Conservation (phyloP, 2,113 vertebrate species). For the Tinamus guttatus region DNA sequence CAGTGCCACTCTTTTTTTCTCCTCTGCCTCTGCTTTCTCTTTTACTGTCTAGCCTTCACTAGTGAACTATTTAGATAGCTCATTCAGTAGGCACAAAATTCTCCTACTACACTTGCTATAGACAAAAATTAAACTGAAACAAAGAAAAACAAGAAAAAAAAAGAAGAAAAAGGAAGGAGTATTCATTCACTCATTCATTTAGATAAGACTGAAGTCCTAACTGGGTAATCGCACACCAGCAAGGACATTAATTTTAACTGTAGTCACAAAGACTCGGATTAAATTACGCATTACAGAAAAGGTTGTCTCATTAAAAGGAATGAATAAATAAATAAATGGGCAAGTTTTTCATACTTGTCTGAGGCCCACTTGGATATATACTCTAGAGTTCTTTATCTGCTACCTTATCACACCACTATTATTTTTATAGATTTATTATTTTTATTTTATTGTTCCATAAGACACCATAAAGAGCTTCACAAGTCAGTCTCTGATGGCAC, state of each 20-base stretch:
- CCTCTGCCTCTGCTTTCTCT: not conserved
- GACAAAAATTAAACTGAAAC: not conserved
- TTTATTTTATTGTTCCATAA: slow-evolving; percentile 14
- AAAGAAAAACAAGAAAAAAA: not conserved
- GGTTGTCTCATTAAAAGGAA: not conserved
- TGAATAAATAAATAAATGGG: too few species aligned
- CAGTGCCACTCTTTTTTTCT: not conserved
- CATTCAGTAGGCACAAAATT: not conserved
- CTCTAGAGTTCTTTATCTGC: not conserved
- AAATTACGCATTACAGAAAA: not conserved
- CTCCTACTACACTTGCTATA: not conserved
- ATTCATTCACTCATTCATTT: not conserved
- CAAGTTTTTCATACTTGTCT: not conserved
- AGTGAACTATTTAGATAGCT: not conserved
- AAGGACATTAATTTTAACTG: not conserved
- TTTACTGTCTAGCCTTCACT: not conserved
- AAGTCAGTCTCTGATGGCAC: not conserved
- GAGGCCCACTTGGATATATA: not conserved
- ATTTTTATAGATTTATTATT: not conserved
- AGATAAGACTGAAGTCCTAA: not conserved
- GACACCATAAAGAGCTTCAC: not conserved
- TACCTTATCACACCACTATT: not conserved
- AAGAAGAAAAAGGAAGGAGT: not conserved
- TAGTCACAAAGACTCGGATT: not conserved
- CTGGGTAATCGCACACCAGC: not conserved